Evolutionary conservation across 2,888 invertebrate species (phyloP).

Genomic region (Bembecia ichneumoniformis): DNA sequence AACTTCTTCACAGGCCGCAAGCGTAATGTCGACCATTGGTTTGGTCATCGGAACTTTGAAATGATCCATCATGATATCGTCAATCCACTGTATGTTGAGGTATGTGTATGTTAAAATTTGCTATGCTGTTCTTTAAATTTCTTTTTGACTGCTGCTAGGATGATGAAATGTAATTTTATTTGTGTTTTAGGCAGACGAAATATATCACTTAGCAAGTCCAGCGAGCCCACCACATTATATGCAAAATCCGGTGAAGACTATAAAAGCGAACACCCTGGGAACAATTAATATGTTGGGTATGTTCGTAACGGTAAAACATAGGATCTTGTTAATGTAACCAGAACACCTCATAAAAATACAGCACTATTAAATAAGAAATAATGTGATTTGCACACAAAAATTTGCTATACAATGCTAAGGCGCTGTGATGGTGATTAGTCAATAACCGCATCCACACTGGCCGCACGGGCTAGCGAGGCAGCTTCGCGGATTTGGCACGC

Average conservation of each 20-base stretch:
- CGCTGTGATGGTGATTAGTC: no score
- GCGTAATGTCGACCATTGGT: constrained; percentile 98
- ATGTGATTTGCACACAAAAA: not conserved
- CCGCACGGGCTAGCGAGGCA: no score
- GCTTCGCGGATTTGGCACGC: no score
- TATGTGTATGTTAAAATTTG: constrained; percentile 16
- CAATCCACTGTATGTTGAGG: constrained; percentile 95
- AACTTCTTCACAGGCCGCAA: constrained; percentile 99
- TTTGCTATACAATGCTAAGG: no score
- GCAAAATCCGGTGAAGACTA: constrained; percentile 99
- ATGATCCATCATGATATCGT: constrained; percentile 99
- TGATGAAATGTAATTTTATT: no score
- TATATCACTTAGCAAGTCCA: constrained; percentile 98
- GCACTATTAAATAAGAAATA: no score
- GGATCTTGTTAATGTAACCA: no score
- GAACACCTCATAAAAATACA: no score
- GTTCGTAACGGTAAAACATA: constrained; percentile 12
- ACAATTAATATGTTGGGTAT: constrained; percentile 93
- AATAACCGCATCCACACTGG: no score
- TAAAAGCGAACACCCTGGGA: constrained; percentile 98
- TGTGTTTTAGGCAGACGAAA: constrained; percentile 84
- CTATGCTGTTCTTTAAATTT: not conserved
- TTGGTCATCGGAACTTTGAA: constrained; percentile 99
- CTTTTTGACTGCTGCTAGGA: not conserved
- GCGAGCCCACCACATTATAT: constrained; percentile 99